Percentiles rank a stretch among this genome's conserved stretches.
phyloP scores from a whole-genome alignment of 2,888 invertebrate genomes.

The Bombylius discolor region DNA sequence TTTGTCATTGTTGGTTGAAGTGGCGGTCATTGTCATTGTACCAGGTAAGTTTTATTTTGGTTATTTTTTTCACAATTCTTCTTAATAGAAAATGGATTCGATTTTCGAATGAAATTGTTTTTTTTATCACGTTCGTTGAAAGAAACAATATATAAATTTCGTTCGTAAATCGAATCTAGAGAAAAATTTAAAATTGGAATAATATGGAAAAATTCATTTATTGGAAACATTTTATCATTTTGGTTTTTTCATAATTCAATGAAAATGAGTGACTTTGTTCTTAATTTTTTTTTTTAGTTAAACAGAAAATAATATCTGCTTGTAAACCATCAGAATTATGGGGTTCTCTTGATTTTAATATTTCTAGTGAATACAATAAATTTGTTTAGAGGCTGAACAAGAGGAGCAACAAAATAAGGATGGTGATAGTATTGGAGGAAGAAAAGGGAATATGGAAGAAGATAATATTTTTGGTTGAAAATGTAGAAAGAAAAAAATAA shows the following conservation, averaged over 20 bases:
- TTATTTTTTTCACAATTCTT: not conserved
- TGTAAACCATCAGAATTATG: conserved; percentile 26
- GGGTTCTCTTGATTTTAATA: conserved; percentile 35
- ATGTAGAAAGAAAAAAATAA: too few species aligned
- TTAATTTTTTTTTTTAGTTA: not conserved
- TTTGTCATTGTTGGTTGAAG: conserved; percentile 9
- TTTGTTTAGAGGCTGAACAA: conserved; percentile 2
- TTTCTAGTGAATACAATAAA: conserved; percentile 34
- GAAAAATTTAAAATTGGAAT: too few species aligned
- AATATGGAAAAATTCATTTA: too few species aligned
- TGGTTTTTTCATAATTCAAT: too few species aligned
- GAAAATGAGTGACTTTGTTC: too few species aligned
- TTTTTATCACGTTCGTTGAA: too few species aligned
- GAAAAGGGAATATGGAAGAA: not conserved
- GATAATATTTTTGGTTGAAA: not conserved
- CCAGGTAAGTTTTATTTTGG: conserved; percentile 14
- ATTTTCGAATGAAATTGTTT: too few species aligned
- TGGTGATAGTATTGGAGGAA: not conserved
- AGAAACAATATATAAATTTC: too few species aligned
- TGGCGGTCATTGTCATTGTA: conserved; percentile 13
- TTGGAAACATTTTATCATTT: too few species aligned
- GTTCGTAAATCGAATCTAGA: too few species aligned
- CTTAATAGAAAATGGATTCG: too few species aligned
- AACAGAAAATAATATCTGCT: conserved; percentile 28
- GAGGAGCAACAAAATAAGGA: not conserved